phyloP scores from a whole-genome alignment of 92 coral and sea anemone genomes.

The Epizoanthus scotinus region DNA sequence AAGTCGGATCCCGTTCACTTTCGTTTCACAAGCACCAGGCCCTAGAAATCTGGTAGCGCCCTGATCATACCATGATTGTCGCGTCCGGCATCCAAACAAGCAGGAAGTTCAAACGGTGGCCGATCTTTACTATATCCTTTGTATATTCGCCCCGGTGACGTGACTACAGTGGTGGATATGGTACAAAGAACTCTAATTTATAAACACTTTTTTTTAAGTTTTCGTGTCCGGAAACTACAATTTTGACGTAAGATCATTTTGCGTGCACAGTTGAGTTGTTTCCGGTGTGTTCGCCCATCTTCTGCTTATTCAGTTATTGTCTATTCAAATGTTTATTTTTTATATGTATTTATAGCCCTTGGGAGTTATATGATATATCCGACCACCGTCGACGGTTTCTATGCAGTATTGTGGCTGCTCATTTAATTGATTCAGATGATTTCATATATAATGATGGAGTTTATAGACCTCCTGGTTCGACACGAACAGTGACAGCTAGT shows the following conservation, averaged over 20 bases:
- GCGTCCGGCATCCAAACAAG: too few relatives aligned
- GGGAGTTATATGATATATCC: background rate
- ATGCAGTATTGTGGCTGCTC: background rate
- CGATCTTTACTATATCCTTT: too few relatives aligned
- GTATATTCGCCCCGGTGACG: background rate
- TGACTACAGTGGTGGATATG: background rate
- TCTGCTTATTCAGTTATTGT: too few relatives aligned
- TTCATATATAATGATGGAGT: background rate
- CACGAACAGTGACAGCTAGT: background rate
- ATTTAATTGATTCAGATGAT: slow-evolving; percentile 3
- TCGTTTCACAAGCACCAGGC: too few relatives aligned
- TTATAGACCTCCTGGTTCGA: background rate
- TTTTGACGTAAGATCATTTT: background rate
- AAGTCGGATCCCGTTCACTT: too few relatives aligned
- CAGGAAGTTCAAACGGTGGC: too few relatives aligned
- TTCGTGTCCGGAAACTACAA: slow-evolving; percentile 12
- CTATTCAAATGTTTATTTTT: too few relatives aligned
- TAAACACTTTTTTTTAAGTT: too few relatives aligned
- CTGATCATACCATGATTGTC: too few relatives aligned
- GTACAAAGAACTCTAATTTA: background rate
- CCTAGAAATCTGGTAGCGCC: too few relatives aligned
- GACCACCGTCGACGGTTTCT: background rate
- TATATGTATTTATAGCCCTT: slow-evolving; percentile 4
- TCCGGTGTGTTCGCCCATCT: background rate
- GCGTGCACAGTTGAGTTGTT: slow-evolving; percentile 8